These are phyloP conservation scores for Aplidium turbinatum DNA, from an alignment of 23 tunicate genomes.

Conservation along the genomic window DNA sequence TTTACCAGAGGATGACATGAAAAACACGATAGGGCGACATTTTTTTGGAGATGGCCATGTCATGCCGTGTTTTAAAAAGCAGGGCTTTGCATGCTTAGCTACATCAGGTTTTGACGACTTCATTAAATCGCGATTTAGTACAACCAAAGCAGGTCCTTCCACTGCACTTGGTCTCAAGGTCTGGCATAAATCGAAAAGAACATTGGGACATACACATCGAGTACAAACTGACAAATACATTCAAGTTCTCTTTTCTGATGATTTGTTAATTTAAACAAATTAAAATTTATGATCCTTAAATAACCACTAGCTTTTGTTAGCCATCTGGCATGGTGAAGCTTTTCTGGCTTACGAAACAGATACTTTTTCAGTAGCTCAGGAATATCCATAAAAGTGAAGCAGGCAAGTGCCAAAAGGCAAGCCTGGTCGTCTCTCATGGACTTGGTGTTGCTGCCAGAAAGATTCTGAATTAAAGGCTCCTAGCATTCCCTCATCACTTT, in stretches of 20 bases:
- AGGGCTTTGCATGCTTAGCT: background rate
- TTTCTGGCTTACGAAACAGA: background rate
- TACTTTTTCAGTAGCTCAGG: background rate
- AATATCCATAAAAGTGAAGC: conserved; percentile 10
- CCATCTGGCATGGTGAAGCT: conserved; percentile 7
- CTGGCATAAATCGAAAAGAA: conserved; percentile 15
- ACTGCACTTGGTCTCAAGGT: conserved; percentile 19
- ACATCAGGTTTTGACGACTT: background rate
- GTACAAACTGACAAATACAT: background rate
- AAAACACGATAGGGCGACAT: background rate
- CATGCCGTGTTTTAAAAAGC: conserved; percentile 9
- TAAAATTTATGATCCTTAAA: background rate
- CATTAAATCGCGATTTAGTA: conserved; percentile 7
- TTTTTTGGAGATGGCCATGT: background rate
- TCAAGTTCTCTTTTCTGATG: conserved; percentile 1
- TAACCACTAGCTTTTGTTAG: conserved; percentile 11
- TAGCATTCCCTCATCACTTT: background rate
- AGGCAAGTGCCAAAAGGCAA: conserved; percentile 1
- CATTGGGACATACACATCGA: no score
- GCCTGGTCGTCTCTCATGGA: conserved; percentile 15
- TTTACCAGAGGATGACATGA: background rate
- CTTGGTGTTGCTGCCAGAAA: background rate
- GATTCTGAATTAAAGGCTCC: background rate
- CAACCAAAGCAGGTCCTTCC: conserved; percentile 1
- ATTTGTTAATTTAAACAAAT: conserved; percentile 1